phyloP scores from a whole-genome alignment of 1,140 invertebrate genomes.

The Drosophila hydei region DNA sequence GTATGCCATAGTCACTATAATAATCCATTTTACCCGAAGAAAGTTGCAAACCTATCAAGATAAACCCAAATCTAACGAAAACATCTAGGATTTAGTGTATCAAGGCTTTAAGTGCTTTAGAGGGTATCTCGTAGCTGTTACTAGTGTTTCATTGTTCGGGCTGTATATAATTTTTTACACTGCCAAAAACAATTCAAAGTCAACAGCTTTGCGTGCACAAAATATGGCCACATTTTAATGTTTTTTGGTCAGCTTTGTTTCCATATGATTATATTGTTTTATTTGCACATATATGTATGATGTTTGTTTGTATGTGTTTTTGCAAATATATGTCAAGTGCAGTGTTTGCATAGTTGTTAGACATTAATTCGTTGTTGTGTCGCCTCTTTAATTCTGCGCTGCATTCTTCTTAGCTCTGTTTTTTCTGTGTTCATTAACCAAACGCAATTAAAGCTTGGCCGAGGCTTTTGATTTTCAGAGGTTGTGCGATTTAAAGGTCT shows the following conservation, averaged over 20 bases:
- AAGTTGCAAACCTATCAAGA: too few species aligned
- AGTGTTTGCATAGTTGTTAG: slow-evolving; percentile 25
- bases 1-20: too few species aligned
- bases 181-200: slow-evolving; percentile 62
- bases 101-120: background rate
- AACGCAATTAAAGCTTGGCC: background rate
- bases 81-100: background rate
- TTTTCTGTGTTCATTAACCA: slow-evolving; percentile 7
- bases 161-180: slow-evolving; percentile 15
- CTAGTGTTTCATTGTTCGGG: background rate
- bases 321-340: slow-evolving; percentile 61
- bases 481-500: slow-evolving; percentile 11
- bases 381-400: slow-evolving; percentile 10
- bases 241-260: slow-evolving; percentile 35
- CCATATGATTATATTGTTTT: slow-evolving; percentile 19
- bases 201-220: slow-evolving; percentile 66
- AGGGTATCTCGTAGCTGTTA: slow-evolving; percentile 18
- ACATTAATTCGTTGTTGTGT: slow-evolving; percentile 18
- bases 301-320: slow-evolving; percentile 11
- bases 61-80: too few species aligned
- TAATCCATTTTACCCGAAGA: too few species aligned
- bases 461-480: slow-evolving; percentile 15
- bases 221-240: slow-evolving; percentile 61
- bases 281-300: background rate
- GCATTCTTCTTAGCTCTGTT: slow-evolving; percentile 18